Conservation (phyloP, 2,797 vertebrate genomes). For the Rhabdophis nuchalis region DNA sequence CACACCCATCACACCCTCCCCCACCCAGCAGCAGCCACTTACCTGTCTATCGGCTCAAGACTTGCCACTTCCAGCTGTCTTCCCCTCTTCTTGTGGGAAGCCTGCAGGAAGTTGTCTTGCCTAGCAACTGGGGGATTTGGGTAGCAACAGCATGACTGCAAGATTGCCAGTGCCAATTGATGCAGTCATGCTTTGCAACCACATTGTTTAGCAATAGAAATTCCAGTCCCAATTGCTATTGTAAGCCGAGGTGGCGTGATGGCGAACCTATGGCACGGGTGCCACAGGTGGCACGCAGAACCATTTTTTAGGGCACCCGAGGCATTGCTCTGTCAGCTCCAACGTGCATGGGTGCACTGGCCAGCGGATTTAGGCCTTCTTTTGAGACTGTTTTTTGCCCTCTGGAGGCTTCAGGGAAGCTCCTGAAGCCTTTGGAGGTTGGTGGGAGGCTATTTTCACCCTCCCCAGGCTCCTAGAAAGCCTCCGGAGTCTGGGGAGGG, state of each 20-base stretch:
- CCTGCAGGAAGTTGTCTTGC: not conserved
- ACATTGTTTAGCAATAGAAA: not conserved
- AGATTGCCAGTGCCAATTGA: not conserved
- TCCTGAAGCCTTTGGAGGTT: too few relatives aligned
- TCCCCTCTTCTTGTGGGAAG: not conserved
- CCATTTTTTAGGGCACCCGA: too few relatives aligned
- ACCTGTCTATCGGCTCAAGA: not conserved
- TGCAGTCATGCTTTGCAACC: not conserved
- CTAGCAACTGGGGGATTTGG: not conserved
- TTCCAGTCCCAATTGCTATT: not conserved
- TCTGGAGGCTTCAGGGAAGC: too few relatives aligned
- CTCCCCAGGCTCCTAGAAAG: too few relatives aligned
- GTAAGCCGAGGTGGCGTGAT: not conserved
- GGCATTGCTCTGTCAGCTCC: too few relatives aligned
- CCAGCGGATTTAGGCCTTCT: too few relatives aligned
- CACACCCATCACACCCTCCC: not conserved
- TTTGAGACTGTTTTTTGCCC: too few relatives aligned
- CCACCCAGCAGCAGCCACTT: not conserved
- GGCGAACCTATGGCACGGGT: too few relatives aligned
- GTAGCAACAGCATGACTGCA: not conserved
- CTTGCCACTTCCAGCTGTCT: not conserved
- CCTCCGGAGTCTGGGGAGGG: too few relatives aligned
- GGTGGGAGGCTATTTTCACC: too few relatives aligned
- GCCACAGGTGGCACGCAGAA: too few relatives aligned
- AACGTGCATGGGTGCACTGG: too few relatives aligned